Percentiles rank a stretch among this genome's conserved stretches.
Evolutionary conservation across 2,797 vertebrate genomes (phyloP).

Genomic region (Pelochelys cantorii): DNA sequence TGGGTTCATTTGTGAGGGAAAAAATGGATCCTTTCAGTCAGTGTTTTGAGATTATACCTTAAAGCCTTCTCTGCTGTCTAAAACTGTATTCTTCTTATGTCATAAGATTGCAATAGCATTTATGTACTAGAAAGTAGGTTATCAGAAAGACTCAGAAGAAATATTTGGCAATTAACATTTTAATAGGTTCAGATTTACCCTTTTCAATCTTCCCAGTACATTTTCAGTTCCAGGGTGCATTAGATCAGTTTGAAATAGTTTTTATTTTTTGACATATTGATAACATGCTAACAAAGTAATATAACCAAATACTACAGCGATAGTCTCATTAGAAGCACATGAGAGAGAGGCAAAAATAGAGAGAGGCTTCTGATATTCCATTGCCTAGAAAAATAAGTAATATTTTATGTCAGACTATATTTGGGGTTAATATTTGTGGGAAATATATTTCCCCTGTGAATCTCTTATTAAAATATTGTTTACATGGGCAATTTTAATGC

Average conservation of each 20-base stretch:
- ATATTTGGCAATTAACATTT: neutral
- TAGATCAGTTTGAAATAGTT: too few species aligned
- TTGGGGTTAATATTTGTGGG: neutral
- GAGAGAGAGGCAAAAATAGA: too few species aligned
- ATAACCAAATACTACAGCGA: fast-evolving
- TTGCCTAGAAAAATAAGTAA: neutral
- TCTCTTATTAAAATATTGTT: neutral
- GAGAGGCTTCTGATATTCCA: neutral
- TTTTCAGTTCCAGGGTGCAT: neutral
- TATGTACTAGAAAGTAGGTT: fast-evolving
- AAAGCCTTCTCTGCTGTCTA: neutral
- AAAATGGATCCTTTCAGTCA: fast-evolving
- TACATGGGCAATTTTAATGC: neutral
- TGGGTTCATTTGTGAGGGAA: neutral
- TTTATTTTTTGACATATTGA: fast-evolving
- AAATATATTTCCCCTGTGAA: neutral
- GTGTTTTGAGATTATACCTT: fast-evolving
- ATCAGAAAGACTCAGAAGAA: neutral
- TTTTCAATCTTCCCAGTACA: fast-evolving
- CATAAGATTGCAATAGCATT: neutral
- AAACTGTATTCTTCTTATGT: fast-evolving
- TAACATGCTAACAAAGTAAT: fast-evolving
- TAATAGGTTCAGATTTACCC: fast-evolving
- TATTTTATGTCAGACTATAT: neutral
- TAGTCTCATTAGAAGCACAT: neutral